phyloP scores from a whole-genome alignment of 2,888 invertebrate genomes.

The Ochropacha duplaris region DNA sequence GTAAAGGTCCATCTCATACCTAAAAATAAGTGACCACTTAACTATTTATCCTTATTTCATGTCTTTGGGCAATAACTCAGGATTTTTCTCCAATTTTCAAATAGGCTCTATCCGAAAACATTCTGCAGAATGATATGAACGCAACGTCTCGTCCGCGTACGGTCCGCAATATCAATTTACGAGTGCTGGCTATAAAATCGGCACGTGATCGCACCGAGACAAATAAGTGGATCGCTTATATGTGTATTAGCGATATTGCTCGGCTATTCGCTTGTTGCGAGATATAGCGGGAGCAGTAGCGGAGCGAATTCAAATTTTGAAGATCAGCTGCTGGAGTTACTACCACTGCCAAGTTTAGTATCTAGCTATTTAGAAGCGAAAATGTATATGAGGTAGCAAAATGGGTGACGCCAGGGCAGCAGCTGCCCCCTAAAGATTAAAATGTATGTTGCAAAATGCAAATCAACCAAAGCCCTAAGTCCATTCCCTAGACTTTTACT shows the following conservation, averaged over 20 bases:
- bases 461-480: no score
- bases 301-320: not conserved
- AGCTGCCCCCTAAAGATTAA: no score
- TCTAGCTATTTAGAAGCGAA: no score
- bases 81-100: not conserved
- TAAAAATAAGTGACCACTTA: no score
- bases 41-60: no score
- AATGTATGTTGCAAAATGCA: no score
- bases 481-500: no score
- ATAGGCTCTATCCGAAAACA: not conserved
- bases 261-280: slow-evolving; percentile 18
- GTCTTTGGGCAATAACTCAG: not conserved
- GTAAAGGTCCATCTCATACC: no score
- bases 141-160: slow-evolving; percentile 24
- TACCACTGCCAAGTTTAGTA: no score
- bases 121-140: not conserved
- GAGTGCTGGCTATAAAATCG: slow-evolving; percentile 74
- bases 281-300: slow-evolving; percentile 3
- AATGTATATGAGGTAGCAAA: no score
- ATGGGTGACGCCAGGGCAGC: no score
- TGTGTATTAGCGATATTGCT: slow-evolving; percentile 56
- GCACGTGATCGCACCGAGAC: slow-evolving; percentile 75
- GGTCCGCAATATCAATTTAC: slow-evolving; percentile 77
- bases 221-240: slow-evolving; percentile 69
- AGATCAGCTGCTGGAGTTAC: no score